These are phyloP conservation scores for Eudasyphora cyanicolor DNA, from an alignment of 2,888 invertebrate species.

Conservation along the genomic window DNA sequence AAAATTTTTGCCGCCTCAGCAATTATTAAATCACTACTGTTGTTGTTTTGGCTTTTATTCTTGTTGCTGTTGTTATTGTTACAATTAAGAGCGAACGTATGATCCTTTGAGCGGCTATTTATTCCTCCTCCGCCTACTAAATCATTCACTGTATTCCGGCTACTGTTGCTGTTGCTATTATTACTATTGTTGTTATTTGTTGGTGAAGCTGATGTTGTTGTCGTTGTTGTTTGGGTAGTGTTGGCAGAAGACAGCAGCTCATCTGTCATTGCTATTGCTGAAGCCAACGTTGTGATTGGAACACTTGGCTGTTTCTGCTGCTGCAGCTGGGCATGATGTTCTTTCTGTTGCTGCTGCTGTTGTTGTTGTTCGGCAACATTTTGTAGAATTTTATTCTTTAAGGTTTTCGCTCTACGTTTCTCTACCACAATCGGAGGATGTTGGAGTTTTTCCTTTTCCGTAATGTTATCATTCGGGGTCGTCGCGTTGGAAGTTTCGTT, in stretches of 20 bases:
- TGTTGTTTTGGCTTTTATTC: slow-evolving; percentile 64
- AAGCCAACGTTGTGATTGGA: slow-evolving; percentile 83
- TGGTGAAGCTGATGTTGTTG: slow-evolving; percentile 63
- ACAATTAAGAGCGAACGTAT: slow-evolving; percentile 1
- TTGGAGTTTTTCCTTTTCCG: slow-evolving; percentile 48
- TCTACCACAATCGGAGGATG: slow-evolving; percentile 67
- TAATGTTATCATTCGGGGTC: slow-evolving; percentile 55
- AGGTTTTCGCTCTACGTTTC: slow-evolving; percentile 69
- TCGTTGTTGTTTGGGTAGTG: slow-evolving; percentile 82
- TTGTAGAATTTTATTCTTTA: slow-evolving; percentile 70
- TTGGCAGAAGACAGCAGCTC: slow-evolving; percentile 82
- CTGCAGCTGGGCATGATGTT: slow-evolving; percentile 62
- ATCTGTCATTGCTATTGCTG: slow-evolving; percentile 84
- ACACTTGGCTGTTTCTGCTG: slow-evolving; percentile 53
- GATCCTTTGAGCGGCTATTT: slow-evolving; percentile 70
- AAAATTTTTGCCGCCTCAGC: slow-evolving; percentile 75
- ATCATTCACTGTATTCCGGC: slow-evolving; percentile 70
- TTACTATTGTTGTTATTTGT: slow-evolving; percentile 56
- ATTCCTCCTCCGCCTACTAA: slow-evolving; percentile 73
- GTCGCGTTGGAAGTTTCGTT: slow-evolving; percentile 64
- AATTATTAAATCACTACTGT: slow-evolving; percentile 71
- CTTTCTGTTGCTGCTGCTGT: slow-evolving; percentile 60
- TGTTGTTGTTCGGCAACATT: slow-evolving; percentile 62
- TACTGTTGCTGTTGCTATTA: slow-evolving; percentile 63
- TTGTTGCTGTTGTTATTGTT: slow-evolving; percentile 61